Evolutionary conservation across 2,888 invertebrate genomes (phyloP).

Genomic region (Agrotis clavis): DNA sequence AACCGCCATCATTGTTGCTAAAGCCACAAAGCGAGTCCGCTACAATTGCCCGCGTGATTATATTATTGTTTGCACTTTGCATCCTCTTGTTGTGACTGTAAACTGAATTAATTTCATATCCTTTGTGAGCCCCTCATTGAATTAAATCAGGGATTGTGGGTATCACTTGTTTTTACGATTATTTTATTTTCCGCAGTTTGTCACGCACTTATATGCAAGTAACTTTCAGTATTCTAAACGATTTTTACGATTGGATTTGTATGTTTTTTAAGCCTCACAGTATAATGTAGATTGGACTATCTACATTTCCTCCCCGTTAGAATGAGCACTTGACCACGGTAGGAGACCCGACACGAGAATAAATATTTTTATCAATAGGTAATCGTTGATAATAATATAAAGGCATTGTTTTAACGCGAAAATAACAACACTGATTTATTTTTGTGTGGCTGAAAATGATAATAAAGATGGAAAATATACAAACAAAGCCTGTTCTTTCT

Average conservation of each 20-base stretch:
- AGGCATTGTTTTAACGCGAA: no score
- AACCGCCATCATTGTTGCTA: constrained; percentile 36
- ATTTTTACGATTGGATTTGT: no score
- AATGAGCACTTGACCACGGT: no score
- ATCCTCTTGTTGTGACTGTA: constrained; percentile 33
- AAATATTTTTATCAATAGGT: background rate
- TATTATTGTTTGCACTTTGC: constrained; percentile 53
- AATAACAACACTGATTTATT: background rate
- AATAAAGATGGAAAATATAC: no score
- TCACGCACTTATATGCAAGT: background rate
- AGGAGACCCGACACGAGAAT: background rate
- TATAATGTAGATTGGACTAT: no score
- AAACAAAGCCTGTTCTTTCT: background rate
- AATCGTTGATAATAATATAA: no score
- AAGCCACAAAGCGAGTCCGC: constrained; percentile 43
- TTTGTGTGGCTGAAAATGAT: no score
- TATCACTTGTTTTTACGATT: background rate
- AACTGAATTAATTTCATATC: constrained; percentile 44
- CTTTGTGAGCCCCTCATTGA: constrained; percentile 5
- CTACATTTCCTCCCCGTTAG: no score
- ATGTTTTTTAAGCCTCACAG: no score
- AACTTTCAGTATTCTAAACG: background rate
- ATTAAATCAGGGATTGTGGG: constrained; percentile 7
- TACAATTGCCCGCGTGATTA: constrained; percentile 18
- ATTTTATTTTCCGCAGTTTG: background rate